Base-by-base conservation (phyloP, 1,140 invertebrate species). In the Eurosta solidaginis region DNA sequence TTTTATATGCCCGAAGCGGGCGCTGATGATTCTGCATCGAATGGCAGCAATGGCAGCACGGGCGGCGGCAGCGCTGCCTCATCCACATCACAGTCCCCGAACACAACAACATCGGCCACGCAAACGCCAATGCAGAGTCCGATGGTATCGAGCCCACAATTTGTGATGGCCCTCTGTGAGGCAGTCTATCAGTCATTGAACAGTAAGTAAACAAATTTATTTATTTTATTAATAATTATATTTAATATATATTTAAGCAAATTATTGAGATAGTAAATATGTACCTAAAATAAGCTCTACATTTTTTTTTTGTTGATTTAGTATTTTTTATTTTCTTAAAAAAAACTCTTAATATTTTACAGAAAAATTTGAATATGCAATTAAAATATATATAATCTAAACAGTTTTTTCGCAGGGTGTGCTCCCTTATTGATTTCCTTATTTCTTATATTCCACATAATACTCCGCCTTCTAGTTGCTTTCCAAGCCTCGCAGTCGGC, bases 91-190 rank as follows among this genome's bases (percentile, higher is more conserved):
- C 83, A 85, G 78, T 84, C 86, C 17, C 84, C 84, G 7, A 87
- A 84, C 78, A 87, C 85, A 68, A 86, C 86, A 80, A 83, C 82
- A 54, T 87, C 86, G 80, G 86, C 86, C 75, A 87, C 86, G 77
- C 86, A 88, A 82, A 87, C 86, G 77, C 86, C 86, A 40, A 85
- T 87, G 83, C 85, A 85, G 79, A 87, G 85, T 81, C 85, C 85
- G 20, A 68, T 83, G 44, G 47, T 81, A 79, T 81, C 83, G 73
- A 80, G 82, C 27, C 85, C 86, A 78, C 81, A 86, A 76, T 80
- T 87, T 68, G 79, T 88, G 40, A 82, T 85, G 77, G 86, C 86
- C 78, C 79, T 88, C 20, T 87, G 81, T 68, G 85, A 87, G 52
- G 85, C 81, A 76, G 80, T 84, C 45, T 81, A 82, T 59, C 82